Evolutionary conservation across 1,140 invertebrate species (phyloP), one percentile per base, ranked within the genome.

Genomic region (Anthonomus grandis): DNA sequence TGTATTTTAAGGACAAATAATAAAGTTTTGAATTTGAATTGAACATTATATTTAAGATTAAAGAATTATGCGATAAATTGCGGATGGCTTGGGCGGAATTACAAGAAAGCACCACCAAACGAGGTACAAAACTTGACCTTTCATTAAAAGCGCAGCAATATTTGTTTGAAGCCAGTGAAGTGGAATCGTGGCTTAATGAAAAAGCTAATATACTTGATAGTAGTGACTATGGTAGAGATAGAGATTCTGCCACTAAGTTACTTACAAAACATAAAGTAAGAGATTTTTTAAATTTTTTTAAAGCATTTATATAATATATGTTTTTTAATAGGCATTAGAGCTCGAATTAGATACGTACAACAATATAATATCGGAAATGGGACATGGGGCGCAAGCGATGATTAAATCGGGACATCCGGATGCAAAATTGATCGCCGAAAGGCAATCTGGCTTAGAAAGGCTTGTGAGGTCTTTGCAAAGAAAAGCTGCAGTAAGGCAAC

Each of bases 341-440:
- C 77, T 96, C 18, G 93, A 97, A 75, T 76, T 97, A 57, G 94
- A 97, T 68, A 93, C 93, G 2, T 97, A 97, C 75, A 87, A 86
- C 62, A 91, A 90, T 13, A 91, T 97, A 41, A 88, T 96, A 3
- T 84, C 85, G 12, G 93, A 95, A 79, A 94, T 97, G 87, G 90
- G 91, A 12, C 88, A 90, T 70, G 87, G 84, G 48, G 93, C 91
- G 3, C 79, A 85, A 34, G 76, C 83, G 12, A 88, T 97, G 83
- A 85, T 93, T 2, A 78, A 81, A 36, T 75, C 81, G 3, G 82
- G 85, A 23, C 86, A 90, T 73, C 87, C 90, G 0, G 93, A 94
- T 65, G 85, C 87, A 18, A 87, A 88, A 68, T 80, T 85, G 0
- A 86, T 95, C 39, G 79, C 81, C 2, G 86, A 85, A 63, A 86